Percentiles rank a stretch among this genome's conserved stretches.
Conservation (phyloP, 2,113 vertebrate species). For the Blennius ocellaris region DNA sequence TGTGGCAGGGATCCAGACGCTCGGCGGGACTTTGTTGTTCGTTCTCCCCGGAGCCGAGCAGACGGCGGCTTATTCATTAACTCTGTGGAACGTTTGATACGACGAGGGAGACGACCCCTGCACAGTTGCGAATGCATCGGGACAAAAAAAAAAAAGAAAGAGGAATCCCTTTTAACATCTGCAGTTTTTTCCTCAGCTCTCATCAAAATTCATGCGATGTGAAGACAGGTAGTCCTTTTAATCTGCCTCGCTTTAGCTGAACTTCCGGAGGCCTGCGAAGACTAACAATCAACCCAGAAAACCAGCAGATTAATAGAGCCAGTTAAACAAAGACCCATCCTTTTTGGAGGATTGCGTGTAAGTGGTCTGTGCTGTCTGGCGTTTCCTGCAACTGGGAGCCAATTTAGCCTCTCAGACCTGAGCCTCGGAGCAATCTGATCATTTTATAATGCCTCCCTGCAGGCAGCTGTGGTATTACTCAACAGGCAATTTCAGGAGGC, state of each 20-base stretch:
- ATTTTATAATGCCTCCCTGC: constrained; percentile 60
- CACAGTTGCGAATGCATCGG: too few relatives aligned
- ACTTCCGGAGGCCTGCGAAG: constrained; percentile 13
- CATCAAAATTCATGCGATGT: constrained; percentile 20
- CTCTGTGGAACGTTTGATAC: constrained; percentile 34
- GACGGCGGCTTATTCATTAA: constrained; percentile 35
- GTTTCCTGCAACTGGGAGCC: constrained; percentile 39
- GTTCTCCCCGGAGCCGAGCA: constrained; percentile 31
- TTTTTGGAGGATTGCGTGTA: constrained; percentile 40
- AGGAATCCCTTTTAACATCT: constrained; percentile 12
- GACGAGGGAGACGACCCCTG: neutral
- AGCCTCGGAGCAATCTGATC: constrained; percentile 51
- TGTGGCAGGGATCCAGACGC: constrained; percentile 34
- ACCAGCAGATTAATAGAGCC: constrained; percentile 21
- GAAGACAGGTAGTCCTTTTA: constrained; percentile 7
- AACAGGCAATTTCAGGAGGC: constrained; percentile 68
- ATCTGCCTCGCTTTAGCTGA: constrained; percentile 13
- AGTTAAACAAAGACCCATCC: neutral
- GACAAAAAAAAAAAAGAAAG: constrained; percentile 2
- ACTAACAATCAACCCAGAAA: constrained; percentile 23
- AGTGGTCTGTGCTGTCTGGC: constrained; percentile 33
- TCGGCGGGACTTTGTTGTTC: constrained; percentile 30
- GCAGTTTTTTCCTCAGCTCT: constrained; percentile 19
- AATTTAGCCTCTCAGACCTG: constrained; percentile 55
- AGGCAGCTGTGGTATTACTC: constrained; percentile 70